Conservation (phyloP, 2,113 vertebrate genomes). For the Cynopterus brachyotis region DNA sequence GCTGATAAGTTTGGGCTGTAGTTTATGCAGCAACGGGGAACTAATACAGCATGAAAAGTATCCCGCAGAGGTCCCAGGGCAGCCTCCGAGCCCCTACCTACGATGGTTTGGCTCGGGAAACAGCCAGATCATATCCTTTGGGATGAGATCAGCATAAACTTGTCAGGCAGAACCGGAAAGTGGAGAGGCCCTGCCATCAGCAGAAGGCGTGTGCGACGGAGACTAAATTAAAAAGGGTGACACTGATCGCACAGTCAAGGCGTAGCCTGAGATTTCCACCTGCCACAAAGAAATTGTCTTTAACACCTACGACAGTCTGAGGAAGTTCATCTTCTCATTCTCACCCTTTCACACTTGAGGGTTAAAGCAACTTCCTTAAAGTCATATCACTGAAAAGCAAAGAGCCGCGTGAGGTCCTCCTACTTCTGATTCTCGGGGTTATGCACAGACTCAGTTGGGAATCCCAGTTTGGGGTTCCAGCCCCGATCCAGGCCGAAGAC, state of each 20-base stretch:
- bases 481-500: not conserved
- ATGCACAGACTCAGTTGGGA: not conserved
- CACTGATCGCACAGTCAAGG: rapidly evolving
- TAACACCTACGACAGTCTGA: not conserved
- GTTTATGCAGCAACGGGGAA: not conserved
- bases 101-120: not conserved
- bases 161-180: not conserved
- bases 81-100: not conserved
- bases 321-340: not conserved
- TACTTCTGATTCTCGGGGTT: not conserved
- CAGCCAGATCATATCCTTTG: not conserved
- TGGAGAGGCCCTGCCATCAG: not conserved
- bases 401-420: no score
- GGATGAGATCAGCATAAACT: not conserved
- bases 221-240: not conserved
- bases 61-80: not conserved
- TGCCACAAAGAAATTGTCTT: not conserved
- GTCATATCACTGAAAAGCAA: not conserved
- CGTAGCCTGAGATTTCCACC: not conserved
- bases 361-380: not conserved
- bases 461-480: not conserved
- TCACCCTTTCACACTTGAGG: not conserved
- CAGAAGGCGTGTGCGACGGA: rapidly evolving
- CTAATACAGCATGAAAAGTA: not conserved
- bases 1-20: not conserved